A percentile compares a stretch with the other conserved stretches of the same genome.
phyloP scores from a whole-genome alignment of 2,888 invertebrate species.

The Ditula angustiorana region DNA sequence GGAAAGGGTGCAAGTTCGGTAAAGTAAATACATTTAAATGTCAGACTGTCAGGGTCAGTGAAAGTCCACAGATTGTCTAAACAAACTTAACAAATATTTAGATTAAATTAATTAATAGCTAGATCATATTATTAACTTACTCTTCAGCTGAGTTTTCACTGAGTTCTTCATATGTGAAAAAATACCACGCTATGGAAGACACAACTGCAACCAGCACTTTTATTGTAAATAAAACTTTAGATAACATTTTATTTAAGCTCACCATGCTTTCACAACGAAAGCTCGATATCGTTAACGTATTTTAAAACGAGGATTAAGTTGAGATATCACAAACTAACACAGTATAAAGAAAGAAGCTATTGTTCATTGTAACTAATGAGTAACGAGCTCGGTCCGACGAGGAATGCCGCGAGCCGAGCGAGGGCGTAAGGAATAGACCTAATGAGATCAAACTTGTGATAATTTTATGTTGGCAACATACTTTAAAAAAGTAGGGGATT shows the following conservation, averaged over 20 bases:
- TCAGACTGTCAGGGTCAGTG: not conserved
- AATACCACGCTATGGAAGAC: not conserved
- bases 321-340: no score
- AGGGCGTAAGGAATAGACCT: not conserved
- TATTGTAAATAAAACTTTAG: not conserved
- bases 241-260: not conserved
- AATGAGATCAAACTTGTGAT: not conserved
- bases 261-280: not conserved
- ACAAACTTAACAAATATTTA: not conserved
- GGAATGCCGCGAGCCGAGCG: not conserved
- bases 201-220: not conserved
- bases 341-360: no score
- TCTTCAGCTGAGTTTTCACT: not conserved
- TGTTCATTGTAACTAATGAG: no score
- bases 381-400: not conserved
- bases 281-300: no score
- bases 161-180: not conserved
- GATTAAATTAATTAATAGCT: not conserved
- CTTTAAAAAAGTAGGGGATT: constrained; percentile 1
- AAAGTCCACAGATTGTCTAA: not conserved
- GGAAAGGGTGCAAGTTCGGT: not conserved
- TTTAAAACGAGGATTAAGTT: no score
- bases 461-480: constrained; percentile 23
- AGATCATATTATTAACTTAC: not conserved
- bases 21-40: not conserved